phyloP scores from a whole-genome alignment of 2,888 invertebrate genomes.

The Ferdinandea cuprea region DNA sequence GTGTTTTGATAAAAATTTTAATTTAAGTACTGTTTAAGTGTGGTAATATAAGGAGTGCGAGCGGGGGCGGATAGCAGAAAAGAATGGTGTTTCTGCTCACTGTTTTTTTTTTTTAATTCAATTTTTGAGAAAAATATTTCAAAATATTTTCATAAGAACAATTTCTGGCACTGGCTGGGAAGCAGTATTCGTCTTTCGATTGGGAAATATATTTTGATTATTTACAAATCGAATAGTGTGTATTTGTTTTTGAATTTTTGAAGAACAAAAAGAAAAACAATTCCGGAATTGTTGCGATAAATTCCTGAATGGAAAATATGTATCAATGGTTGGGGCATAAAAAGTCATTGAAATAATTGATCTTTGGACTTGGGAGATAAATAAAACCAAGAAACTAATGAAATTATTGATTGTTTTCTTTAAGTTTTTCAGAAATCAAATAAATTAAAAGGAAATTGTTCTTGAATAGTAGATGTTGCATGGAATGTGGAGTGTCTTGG shows the following conservation, averaged over 20 bases:
- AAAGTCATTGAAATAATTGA: neutral
- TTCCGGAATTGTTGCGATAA: slow-evolving; percentile 13
- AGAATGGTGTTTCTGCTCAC: neutral
- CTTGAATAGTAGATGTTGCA: too few species aligned
- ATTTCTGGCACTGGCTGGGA: slow-evolving; percentile 58
- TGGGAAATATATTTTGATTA: slow-evolving; percentile 22
- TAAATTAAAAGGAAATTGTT: too few species aligned
- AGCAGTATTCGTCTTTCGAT: slow-evolving; percentile 61
- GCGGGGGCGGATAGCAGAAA: neutral
- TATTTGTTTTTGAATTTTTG: slow-evolving; percentile 22
- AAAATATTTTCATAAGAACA: slow-evolving; percentile 64
- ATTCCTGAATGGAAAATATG: slow-evolving; percentile 15
- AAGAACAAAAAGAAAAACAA: slow-evolving; percentile 6
- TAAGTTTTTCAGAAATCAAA: too few species aligned
- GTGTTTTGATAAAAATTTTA: slow-evolving; percentile 70
- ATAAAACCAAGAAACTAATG: too few species aligned
- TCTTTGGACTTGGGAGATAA: neutral
- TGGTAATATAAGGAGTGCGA: slow-evolving; percentile 31
- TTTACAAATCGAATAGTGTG: slow-evolving; percentile 41
- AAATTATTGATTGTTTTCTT: too few species aligned
- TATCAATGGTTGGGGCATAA: neutral
- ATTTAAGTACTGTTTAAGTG: slow-evolving; percentile 66
- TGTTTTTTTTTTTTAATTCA: neutral
- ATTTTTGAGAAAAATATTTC: slow-evolving; percentile 20
- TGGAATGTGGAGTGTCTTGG: too few species aligned